These are phyloP conservation scores for Heliconius charithonia DNA, from an alignment of 2,888 invertebrate species.

Conservation along the genomic window DNA sequence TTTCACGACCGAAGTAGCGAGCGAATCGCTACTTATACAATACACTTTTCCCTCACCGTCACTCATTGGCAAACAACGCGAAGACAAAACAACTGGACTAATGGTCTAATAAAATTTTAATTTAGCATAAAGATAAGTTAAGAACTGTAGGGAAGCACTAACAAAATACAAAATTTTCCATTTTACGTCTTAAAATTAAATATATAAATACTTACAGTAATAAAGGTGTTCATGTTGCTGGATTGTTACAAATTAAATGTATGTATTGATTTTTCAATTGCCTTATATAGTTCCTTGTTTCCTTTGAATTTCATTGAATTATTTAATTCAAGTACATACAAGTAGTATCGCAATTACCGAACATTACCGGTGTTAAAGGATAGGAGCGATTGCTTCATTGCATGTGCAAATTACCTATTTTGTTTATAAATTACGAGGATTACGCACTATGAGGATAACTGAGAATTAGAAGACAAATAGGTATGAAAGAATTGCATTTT, in stretches of 20 bases:
- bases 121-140: no score
- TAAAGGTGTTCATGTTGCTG: constrained; percentile 71
- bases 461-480: not conserved
- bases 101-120: no score
- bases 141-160: no score
- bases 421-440: not conserved
- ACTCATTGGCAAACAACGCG: no score
- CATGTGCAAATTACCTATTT: not conserved
- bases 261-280: constrained; percentile 15
- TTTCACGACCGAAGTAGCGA: no score
- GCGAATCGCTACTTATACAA: no score
- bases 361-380: not conserved
- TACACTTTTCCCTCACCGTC: no score
- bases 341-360: constrained; percentile 3
- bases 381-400: constrained; percentile 3
- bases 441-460: not conserved
- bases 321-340: not conserved
- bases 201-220: constrained; percentile 64
- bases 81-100: no score
- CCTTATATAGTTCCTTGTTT: constrained; percentile 44
- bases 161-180: no score
- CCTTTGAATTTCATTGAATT: constrained; percentile 14
- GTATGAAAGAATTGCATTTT: not conserved
- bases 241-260: constrained; percentile 68
- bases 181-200: no score